A percentile compares a stretch with the other conserved stretches of the same genome.
Evolutionary conservation across 1,140 invertebrate genomes (phyloP).

Genomic region (Calliopsis andreniformis): DNA sequence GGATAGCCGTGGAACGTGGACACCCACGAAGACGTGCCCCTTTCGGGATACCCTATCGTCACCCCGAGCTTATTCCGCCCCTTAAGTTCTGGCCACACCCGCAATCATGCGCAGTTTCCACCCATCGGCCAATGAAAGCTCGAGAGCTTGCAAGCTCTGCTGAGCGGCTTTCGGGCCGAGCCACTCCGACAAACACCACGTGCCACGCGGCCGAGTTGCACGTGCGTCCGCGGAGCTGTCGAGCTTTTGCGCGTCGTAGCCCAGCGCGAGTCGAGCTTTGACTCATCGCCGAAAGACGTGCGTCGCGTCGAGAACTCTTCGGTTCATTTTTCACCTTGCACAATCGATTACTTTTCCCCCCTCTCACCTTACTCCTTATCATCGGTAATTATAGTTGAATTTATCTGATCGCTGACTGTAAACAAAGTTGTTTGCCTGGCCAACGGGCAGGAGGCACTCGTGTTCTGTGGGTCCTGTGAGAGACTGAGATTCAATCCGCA

Average conservation of each 20-base stretch:
- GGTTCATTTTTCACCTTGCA: not conserved
- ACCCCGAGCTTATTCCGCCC: conserved; percentile 72
- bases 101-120: conserved; percentile 78
- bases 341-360: not conserved
- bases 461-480: not conserved
- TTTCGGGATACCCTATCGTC: conserved; percentile 75
- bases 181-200: conserved; percentile 79
- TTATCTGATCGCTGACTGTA: not conserved
- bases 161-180: conserved; percentile 67
- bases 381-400: not conserved
- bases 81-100: conserved; percentile 75
- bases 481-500: no score
- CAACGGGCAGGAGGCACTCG: not conserved
- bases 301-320: not conserved
- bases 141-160: conserved; percentile 71
- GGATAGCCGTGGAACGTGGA: conserved; percentile 56
- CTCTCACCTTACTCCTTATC: not conserved
- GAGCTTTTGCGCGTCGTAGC: conserved; percentile 50
- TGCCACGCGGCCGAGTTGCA: conserved; percentile 78
- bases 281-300: not conserved
- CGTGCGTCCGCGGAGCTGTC: conserved; percentile 75
- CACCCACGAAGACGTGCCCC: conserved; percentile 76
- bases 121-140: conserved; percentile 77
- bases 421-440: not conserved
- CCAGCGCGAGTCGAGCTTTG: conserved; percentile 26